Base-by-base conservation (phyloP, 30 jellyfish, hydroid and myxozoan genomes). In the Thelohanellus kitauei region DNA sequence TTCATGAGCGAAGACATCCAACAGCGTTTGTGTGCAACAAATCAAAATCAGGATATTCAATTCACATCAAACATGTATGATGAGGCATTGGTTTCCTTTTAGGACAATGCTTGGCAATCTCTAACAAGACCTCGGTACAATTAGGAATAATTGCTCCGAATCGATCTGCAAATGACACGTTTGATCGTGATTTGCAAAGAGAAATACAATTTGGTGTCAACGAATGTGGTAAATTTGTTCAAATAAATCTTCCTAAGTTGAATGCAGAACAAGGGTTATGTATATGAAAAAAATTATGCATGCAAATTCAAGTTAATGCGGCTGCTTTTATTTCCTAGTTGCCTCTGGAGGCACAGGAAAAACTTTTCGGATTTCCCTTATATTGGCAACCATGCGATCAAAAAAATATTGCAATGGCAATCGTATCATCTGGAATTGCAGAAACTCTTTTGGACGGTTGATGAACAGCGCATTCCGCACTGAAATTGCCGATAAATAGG, bases 271-370 rank as follows among this genome's bases (percentile, higher is more conserved):
- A 37, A 13, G 17, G 44, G 23, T 8, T 47, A 38, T 14, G 8
- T 10, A n/a, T n/a, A 18, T 10, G 13, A 10, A 5, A 4, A 44
- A 41, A 5, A 8, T 41, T 5, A 4, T 41, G 8, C 8, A 14
- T 8, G 6, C 46, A 5, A 21, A 11, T 4, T 30, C n/a, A 30
- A 30, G n/a, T 30, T 11, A n/a, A 30, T 11, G n/a, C n/a, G 58
- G 58, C 1, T 21, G 40, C 8, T 4, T 44, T 13, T 45, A 14
- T 18, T 58, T 31, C 40, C 56, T 60, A 4, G 84, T 51, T 53
- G 84, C 51, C 20, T 78, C 84, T n/a, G 84, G 67, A 2, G 83
- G 83, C 2, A 60, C 84, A 24, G 84, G 84, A 15, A 60, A 60
- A 51, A 52, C 84, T 3, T 60, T 39, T 37, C 12, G 34, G n/a